A percentile compares a stretch with the other conserved stretches of the same genome.
Conservation (phyloP, 1,140 invertebrate species). For the Eurosta solidaginis region DNA sequence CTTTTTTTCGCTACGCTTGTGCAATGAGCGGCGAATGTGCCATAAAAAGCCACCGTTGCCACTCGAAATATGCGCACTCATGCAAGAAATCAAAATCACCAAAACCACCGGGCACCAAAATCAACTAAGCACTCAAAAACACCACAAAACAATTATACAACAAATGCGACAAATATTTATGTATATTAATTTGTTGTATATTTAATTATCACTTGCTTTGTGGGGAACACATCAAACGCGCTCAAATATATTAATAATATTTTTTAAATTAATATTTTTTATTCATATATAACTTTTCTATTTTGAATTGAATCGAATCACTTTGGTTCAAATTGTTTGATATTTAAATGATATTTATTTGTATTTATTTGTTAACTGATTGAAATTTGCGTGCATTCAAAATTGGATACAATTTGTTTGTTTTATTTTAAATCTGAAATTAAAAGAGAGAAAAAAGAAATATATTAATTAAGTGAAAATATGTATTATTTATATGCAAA, state of each 20-base stretch:
- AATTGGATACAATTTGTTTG: not conserved
- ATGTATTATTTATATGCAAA: not conserved
- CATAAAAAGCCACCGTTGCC: constrained; percentile 49
- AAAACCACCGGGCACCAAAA: not conserved
- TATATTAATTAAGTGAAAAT: not conserved
- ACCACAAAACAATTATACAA: not conserved
- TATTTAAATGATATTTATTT: not conserved
- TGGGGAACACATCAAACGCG: not conserved
- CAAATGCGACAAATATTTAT: not conserved
- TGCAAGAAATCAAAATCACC: constrained; percentile 33
- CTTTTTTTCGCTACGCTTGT: constrained; percentile 58
- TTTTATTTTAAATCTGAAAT: not conserved
- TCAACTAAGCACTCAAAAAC: not conserved
- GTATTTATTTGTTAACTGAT: not conserved
- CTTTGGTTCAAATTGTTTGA: not conserved
- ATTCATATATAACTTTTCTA: no score
- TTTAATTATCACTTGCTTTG: not conserved
- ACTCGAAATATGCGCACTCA: constrained; percentile 33
- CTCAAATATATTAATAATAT: not conserved
- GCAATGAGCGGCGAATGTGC: constrained; percentile 55
- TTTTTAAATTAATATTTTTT: not conserved
- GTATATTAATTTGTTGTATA: not conserved
- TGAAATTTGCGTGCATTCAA: not conserved
- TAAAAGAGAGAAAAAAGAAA: not conserved
- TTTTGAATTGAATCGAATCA: no score